Percentiles rank a stretch among this genome's conserved stretches.
Conservation (phyloP, 2,113 vertebrate genomes). For the Craseonycteris thonglongyai region DNA sequence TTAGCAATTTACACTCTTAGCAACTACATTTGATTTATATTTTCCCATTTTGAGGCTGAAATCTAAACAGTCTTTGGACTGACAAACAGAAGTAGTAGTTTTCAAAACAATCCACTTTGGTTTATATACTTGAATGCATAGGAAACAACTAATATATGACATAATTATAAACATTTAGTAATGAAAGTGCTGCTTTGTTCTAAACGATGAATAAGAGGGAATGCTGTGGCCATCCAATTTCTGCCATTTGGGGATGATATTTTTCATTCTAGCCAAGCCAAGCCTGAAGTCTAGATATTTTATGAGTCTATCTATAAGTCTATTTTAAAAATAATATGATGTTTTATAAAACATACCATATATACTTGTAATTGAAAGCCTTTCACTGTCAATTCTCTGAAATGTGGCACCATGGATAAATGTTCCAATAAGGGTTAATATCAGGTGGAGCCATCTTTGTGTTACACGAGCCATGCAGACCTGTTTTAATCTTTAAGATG, state of each 20-base stretch:
- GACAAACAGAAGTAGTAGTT: neutral
- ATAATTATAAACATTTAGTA: slow-evolving; percentile 30
- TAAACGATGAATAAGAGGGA: neutral
- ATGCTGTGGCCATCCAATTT: neutral
- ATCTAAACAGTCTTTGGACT: slow-evolving; percentile 4
- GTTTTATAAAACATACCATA: neutral
- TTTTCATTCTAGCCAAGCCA: neutral
- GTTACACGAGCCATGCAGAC: neutral
- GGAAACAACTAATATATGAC: neutral
- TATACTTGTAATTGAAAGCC: neutral
- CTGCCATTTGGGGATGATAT: neutral
- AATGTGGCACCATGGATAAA: neutral
- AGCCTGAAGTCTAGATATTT: neutral
- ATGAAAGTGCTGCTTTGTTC: neutral
- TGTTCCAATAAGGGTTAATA: neutral
- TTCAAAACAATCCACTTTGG: neutral
- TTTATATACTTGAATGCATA: neutral
- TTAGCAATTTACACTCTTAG: neutral
- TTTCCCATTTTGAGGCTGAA: neutral
- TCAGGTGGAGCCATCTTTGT: neutral
- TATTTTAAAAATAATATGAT: neutral
- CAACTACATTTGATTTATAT: neutral
- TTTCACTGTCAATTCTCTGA: neutral
- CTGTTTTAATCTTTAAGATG: neutral
- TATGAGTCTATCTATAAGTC: neutral